Evolutionary conservation across 2,797 vertebrate genomes (phyloP).

Genomic region (Coracias cyanogaster): DNA sequence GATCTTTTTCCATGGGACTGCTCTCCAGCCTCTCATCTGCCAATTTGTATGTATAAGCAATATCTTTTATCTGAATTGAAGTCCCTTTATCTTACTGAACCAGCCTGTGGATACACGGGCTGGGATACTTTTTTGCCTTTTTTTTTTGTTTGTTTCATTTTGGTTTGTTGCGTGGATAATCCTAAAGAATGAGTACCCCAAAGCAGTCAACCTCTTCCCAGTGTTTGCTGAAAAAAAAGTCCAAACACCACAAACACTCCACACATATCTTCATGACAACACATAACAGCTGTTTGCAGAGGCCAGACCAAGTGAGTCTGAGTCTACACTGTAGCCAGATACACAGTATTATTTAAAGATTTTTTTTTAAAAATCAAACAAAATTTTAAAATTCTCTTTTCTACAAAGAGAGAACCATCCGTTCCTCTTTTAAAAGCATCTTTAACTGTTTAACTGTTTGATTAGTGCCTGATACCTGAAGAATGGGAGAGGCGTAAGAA

Average conservation of each 20-base stretch:
- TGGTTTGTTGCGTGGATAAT: not conserved
- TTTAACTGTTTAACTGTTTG: not conserved
- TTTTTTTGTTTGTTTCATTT: not conserved
- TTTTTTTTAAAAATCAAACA: not conserved
- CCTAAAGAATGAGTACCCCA: not conserved
- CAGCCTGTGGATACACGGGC: not conserved
- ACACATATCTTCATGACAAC: not conserved
- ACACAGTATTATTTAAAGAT: not conserved
- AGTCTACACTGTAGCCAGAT: not conserved
- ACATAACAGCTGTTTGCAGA: not conserved
- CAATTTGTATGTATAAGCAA: not conserved
- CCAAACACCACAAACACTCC: not conserved
- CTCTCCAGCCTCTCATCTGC: not conserved
- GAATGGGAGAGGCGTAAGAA: not conserved
- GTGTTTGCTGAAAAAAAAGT: not conserved
- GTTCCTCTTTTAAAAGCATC: not conserved
- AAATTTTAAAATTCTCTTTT: not conserved
- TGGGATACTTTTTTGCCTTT: not conserved
- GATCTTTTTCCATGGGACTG: rapidly evolving
- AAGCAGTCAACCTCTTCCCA: not conserved
- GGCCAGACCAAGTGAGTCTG: not conserved
- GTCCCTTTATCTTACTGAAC: not conserved
- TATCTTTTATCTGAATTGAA: not conserved
- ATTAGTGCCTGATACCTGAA: not conserved
- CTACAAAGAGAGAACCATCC: not conserved